Conservation (phyloP, 2,797 vertebrate genomes). For the Leptoclinus maculatus region DNA sequence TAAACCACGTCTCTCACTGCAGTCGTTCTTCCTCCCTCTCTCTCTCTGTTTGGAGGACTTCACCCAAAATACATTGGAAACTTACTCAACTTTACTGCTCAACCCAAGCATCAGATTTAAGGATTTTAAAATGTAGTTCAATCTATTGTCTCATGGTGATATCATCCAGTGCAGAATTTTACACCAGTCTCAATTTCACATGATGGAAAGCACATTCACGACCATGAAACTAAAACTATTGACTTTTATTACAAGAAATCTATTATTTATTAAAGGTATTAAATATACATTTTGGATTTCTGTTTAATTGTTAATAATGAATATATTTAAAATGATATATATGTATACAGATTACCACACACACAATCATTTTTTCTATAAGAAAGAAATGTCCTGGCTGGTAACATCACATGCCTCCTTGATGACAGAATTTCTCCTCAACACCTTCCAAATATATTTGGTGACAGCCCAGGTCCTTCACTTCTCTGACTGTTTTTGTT, state of each 20-base stretch:
- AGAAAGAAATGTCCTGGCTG: neutral
- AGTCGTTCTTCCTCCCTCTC: neutral
- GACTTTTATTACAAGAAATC: neutral
- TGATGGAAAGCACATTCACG: too few relatives aligned
- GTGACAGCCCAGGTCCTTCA: conserved; percentile 53
- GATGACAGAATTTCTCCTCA: conserved; percentile 52
- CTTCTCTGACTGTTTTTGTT: conserved; percentile 39
- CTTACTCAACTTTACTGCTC: neutral
- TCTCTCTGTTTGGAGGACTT: conserved; percentile 2
- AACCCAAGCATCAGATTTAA: too few relatives aligned
- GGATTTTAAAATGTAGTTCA: too few relatives aligned
- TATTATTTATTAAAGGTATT: neutral
- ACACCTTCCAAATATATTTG: conserved; percentile 58
- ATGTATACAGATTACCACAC: neutral
- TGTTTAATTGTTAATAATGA: neutral
- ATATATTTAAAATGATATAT: too few relatives aligned
- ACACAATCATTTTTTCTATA: neutral
- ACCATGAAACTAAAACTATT: too few relatives aligned
- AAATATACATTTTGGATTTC: neutral
- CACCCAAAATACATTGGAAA: neutral
- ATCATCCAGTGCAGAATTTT: too few relatives aligned
- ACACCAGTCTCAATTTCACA: too few relatives aligned
- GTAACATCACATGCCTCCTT: conserved; percentile 40
- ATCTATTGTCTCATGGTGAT: too few relatives aligned
- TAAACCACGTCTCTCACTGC: conserved; percentile 18